Base-by-base conservation (phyloP, 1,140 invertebrate genomes). In the Bactericera cockerelli region DNA sequence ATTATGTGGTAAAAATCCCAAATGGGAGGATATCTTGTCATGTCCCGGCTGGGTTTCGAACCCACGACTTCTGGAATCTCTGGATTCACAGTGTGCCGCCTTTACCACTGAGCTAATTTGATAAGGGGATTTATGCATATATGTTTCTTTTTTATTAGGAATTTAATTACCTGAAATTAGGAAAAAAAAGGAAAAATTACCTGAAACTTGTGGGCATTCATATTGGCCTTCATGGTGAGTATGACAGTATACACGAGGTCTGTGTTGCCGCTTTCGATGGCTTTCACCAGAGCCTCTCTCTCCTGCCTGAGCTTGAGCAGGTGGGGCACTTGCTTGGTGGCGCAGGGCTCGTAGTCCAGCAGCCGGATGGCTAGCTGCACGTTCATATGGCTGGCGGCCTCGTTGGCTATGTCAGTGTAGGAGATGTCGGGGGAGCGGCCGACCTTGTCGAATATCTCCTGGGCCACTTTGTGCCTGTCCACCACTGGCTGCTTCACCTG, bases 211-310 rank as follows among this genome's bases (percentile, higher is more conserved):
- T 84, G 76, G 14, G 81, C 76, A 22, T 24, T 11, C 80, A 89
- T 86, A 65, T 83, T 86, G 62, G 88, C 82, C 65, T 83, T 81
- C 26, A 94, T 76, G 71, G 87, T 81, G 56, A 94, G 71, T 33
- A 97, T 78, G 1, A 96, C 92, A 26, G 81, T 83, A 67, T 91
- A 92, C 39, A 96, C 84, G 56, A 96, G 76, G 74, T 98, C 91
- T 0, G 90, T 92, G 68, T 98, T 90, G 0, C 93, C 93, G 72
- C 91, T 96, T 65, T 93, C 87, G 10, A 94, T 88, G 1, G 93
- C 93, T 74, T 94, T 94, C 24, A 80, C 75, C 10, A 98, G 72
- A 22, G 93, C 93, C 2, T 80, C 78, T 60, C 77, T 75, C 59
- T 86, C 81, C 69, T 94, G 85, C 1, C 86, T 83, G 62, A 98